Evolutionary conservation across 2,797 vertebrate species (phyloP), one percentile per base, ranked within the genome.

Genomic region (Melanotaenia trifasciata): DNA sequence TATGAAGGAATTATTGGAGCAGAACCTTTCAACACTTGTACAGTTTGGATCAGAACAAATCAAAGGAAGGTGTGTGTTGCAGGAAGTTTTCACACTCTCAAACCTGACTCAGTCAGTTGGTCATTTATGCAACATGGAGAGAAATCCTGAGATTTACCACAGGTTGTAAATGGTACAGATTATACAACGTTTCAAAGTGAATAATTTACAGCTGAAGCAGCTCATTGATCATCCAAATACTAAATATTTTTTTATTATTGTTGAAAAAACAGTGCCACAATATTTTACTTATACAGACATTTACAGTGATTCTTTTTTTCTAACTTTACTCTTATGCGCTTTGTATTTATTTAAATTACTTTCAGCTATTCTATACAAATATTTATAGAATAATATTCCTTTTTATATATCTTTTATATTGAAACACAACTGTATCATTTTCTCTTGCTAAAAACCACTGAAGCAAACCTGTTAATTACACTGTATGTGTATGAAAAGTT

Each of bases 1-100:
- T 38, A 32, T 26, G 50, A 38, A 59, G 53, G 63, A 62, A 38
- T 60, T 57, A 64, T 43, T 62, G 28, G 18, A 66, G 61, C 56
- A 64, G 63, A 77, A 36, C 13, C 38, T 70, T n/a, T 47, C 12
- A 36, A 12, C 54, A 60, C 30, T 36, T 36, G 22, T 18, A 13
- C 28, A 30, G 28, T 47, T 1, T 32, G n/a, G 30, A 50, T 33
- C 24, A 56, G 20, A 36, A 47, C 14, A 58, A 66, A 54, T 53
- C 22, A 45, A 10, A 22, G 12, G 18, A 8, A 12, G 3, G 12
- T n/a, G 9, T 14, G 54, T 53, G 20, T 53, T 28, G 28, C 28
- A 30, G 53, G 47, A n/a, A 20, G 7, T 47, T 20, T 47, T 47
- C 18, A 47, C 45, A 50, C 20, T n/a, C 45, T 22, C 47, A 50